phyloP scores from a whole-genome alignment of 1,140 invertebrate genomes.

The Trigoniulus corallinus region DNA sequence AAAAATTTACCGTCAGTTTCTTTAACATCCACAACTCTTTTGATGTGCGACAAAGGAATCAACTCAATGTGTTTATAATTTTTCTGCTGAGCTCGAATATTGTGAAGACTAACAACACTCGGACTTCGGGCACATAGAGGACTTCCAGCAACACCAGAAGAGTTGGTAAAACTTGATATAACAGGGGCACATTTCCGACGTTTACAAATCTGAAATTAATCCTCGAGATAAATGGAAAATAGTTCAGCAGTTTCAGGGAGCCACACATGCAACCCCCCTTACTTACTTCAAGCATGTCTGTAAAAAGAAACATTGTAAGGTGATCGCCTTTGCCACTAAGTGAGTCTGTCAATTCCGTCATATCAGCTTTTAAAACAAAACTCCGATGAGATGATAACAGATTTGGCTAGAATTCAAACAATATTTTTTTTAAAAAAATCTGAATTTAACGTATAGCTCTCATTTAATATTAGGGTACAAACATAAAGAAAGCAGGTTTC shows the following conservation, averaged over 20 bases:
- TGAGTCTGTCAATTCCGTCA: slow-evolving; percentile 70
- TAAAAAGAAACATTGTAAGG: slow-evolving; percentile 79
- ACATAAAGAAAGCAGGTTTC: too few relatives aligned
- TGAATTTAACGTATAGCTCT: slow-evolving; percentile 10
- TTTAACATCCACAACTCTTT: slow-evolving; percentile 72
- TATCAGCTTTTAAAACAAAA: slow-evolving; percentile 72
- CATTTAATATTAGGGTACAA: too few relatives aligned
- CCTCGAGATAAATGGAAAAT: slow-evolving; percentile 5
- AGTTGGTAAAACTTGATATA: slow-evolving; percentile 28
- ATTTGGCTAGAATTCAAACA: slow-evolving; percentile 40
- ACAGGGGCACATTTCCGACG: slow-evolving; percentile 61
- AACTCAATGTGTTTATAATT: slow-evolving; percentile 81
- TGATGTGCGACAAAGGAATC: slow-evolving; percentile 68
- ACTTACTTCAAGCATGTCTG: slow-evolving; percentile 73
- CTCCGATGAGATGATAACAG: slow-evolving; percentile 78
- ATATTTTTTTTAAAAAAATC: slow-evolving; percentile 10
- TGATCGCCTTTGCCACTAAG: slow-evolving; percentile 70
- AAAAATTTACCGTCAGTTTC: slow-evolving; percentile 50
- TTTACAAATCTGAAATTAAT: slow-evolving; percentile 41
- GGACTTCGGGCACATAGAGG: slow-evolving; percentile 36
- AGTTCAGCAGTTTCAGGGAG: neutral
- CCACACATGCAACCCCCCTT: too few relatives aligned
- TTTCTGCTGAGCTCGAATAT: slow-evolving; percentile 46
- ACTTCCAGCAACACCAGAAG: neutral
- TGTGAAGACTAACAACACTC: slow-evolving; percentile 33